phyloP scores from a whole-genome alignment of 2,888 invertebrate genomes.

The Zaprionus obscuricornis region DNA sequence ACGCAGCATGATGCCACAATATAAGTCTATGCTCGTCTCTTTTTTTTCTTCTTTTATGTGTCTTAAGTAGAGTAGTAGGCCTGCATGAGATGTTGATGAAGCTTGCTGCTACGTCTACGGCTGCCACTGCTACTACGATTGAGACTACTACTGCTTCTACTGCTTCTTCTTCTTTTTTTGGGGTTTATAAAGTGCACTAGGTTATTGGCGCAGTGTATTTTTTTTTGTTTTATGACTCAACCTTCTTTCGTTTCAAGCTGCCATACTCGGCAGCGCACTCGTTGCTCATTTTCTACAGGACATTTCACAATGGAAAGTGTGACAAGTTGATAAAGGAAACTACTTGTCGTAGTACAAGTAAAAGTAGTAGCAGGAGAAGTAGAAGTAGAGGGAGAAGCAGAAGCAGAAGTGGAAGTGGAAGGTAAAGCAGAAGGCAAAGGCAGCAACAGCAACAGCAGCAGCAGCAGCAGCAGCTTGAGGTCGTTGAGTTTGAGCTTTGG shows the following conservation, averaged over 20 bases:
- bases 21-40: conserved; percentile 26
- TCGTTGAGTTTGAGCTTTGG: conserved; percentile 15
- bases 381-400: neutral
- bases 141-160: neutral
- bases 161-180: conserved; percentile 4
- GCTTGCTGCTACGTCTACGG: no score
- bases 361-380: neutral
- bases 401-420: neutral
- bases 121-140: no score
- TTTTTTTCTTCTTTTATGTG: conserved; percentile 53
- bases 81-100: conserved; percentile 22
- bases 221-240: conserved; percentile 68
- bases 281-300: conserved; percentile 21
- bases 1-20: conserved; percentile 7
- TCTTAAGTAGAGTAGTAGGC: conserved; percentile 51
- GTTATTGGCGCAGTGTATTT: conserved; percentile 76
- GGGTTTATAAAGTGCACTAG: conserved; percentile 65
- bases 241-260: conserved; percentile 9
- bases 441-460: no score
- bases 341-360: no score
- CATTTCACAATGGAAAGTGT: conserved; percentile 69
- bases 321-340: conserved; percentile 61
- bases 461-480: no score
- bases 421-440: no score
- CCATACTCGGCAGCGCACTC: neutral